Evolutionary conservation across 2,113 vertebrate genomes (phyloP), one percentile per base, ranked within the genome.

Genomic region (Seriola dumerili): DNA sequence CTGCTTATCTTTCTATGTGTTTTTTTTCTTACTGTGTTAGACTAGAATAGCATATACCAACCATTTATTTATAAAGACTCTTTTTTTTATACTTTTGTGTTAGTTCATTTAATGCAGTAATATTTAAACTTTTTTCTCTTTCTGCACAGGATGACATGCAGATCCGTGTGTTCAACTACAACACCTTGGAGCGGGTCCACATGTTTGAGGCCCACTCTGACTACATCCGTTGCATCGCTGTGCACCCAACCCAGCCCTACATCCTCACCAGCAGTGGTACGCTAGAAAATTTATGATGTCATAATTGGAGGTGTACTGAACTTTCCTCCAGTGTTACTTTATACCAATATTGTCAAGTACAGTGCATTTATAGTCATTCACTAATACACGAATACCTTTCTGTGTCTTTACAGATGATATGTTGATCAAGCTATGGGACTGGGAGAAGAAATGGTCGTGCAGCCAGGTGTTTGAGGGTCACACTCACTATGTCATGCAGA

Each of bases 401-500:
- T 91, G 12, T 89, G 23, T 70, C 42, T 84, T 66, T 75, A 10
- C 90, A 99, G 98, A 99, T 95, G 98, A 99, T 92, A 99, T 99
- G 98, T 95, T 99, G 81, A 99, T 99, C 93, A 99, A 99, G 80
- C 96, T 99, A 4, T 99, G 98, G 98, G 98, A 99, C 93, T 99
- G 98, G 98, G 98, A 99, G 88, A 99, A 99, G 92, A 99, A 99
- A 77, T 99, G 98, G 98, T 96, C 97, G 2, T 99, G 98, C 91
- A 98, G 97, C 85, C 98, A 99, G 87, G 97, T 99, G 81, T 99
- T 99, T 95, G 98, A 99, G 93, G 98, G 98, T 70, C 98, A 99
- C 81, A 99, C 98, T n/a, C 98, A 99, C 90, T 99, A 99, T 0
- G 98, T 99, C 61, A 99, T 99, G 98, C 98, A 99, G 92, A 99